These are phyloP conservation scores for Micromys minutus DNA, from an alignment of 2,113 vertebrate genomes.

Conservation along the genomic window DNA sequence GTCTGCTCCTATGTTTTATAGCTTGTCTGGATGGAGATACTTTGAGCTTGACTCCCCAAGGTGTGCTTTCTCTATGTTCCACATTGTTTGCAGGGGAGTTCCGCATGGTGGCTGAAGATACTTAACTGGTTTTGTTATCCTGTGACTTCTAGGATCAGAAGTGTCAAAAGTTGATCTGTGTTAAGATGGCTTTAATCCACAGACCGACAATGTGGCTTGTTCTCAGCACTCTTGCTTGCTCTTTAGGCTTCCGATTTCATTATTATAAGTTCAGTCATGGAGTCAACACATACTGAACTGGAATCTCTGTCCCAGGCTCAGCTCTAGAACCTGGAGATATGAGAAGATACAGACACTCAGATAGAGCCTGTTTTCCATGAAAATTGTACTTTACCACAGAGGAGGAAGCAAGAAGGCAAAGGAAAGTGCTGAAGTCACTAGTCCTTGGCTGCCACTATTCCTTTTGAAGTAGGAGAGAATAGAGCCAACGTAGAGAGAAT, in stretches of 20 bases:
- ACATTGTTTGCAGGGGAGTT: slow-evolving; percentile 1
- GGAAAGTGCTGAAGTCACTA: neutral
- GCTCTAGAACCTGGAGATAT: neutral
- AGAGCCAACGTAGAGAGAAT: neutral
- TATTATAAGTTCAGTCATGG: neutral
- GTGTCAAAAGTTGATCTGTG: neutral
- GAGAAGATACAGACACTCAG: neutral
- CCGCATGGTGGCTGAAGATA: neutral
- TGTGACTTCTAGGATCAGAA: neutral
- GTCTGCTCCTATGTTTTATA: slow-evolving; percentile 22
- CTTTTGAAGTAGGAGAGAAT: too few species aligned
- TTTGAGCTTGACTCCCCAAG: slow-evolving; percentile 16
- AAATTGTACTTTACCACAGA: neutral
- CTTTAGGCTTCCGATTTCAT: slow-evolving; percentile 22
- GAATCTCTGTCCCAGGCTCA: neutral
- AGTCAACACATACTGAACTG: neutral
- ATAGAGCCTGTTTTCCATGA: neutral
- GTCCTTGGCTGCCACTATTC: neutral
- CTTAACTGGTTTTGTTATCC: neutral
- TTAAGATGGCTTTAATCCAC: neutral
- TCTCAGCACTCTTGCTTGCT: neutral
- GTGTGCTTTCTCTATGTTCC: slow-evolving; percentile 15
- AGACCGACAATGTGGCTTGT: neutral
- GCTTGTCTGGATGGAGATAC: slow-evolving; percentile 4
- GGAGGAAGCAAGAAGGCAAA: neutral